phyloP scores from a whole-genome alignment of 64 coral and sea anemone genomes.

The Montipora efflorescens region DNA sequence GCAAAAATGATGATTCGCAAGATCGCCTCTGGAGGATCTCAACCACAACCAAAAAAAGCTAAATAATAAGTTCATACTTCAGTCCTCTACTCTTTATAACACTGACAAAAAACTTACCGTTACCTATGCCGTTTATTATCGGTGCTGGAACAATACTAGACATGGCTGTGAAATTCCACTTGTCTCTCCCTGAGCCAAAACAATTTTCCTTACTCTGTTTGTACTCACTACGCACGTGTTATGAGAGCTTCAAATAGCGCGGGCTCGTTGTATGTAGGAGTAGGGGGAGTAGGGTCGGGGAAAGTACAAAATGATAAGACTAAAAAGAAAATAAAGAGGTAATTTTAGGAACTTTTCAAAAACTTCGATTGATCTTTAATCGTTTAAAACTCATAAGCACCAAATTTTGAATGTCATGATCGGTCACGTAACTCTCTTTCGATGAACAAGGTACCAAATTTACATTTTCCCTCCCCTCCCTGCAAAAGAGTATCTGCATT shows the following conservation, averaged over 20 bases:
- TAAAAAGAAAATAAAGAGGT: background rate
- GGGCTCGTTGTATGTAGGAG: background rate
- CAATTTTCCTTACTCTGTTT: background rate
- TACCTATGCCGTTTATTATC: slow-evolving; percentile 25
- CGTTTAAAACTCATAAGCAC: background rate
- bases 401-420: background rate
- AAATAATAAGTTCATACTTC: no score
- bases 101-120: slow-evolving; percentile 12
- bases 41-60: no score
- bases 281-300: background rate
- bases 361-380: background rate
- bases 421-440: no score
- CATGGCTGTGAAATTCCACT: background rate
- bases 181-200: background rate
- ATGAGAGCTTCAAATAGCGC: background rate
- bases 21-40: no score
- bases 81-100: no score
- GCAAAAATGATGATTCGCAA: no score
- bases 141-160: slow-evolving; percentile 2
- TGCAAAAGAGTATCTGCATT: background rate
- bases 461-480: background rate
- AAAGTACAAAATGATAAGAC: background rate
- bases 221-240: background rate
- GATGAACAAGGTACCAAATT: background rate
- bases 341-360: background rate